These are phyloP conservation scores for Nebria salina DNA, from an alignment of 2,888 invertebrate species.

Conservation along the genomic window DNA sequence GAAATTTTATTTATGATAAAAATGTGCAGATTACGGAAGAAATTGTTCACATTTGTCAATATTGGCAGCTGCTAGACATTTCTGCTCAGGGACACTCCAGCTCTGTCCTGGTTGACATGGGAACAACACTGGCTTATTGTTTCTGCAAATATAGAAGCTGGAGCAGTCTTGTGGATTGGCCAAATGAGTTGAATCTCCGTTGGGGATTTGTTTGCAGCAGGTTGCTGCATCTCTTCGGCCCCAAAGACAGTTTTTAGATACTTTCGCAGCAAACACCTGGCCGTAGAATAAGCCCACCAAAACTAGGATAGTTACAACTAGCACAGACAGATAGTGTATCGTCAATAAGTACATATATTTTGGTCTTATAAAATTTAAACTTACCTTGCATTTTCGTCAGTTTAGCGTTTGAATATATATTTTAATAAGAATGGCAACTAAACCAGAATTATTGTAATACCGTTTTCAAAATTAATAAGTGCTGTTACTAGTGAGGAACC, in stretches of 20 bases:
- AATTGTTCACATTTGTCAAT: background rate
- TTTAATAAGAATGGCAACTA: too few relatives aligned
- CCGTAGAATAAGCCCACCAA: background rate
- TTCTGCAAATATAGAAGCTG: conserved; percentile 19
- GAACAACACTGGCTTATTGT: background rate
- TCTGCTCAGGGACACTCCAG: background rate
- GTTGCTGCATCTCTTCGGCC: background rate
- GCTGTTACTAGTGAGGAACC: too few relatives aligned
- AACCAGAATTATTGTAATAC: too few relatives aligned
- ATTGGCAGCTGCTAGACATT: background rate
- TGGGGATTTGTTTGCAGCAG: conserved; percentile 20
- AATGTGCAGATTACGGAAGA: background rate
- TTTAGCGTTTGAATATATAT: background rate
- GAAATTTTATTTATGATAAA: too few relatives aligned
- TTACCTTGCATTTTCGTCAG: background rate
- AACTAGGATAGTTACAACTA: background rate
- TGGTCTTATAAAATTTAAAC: background rate
- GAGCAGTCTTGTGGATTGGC: conserved; percentile 19
- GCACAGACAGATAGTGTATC: background rate
- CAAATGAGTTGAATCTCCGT: conserved; percentile 23
- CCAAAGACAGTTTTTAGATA: conserved; percentile 21
- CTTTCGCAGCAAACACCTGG: background rate
- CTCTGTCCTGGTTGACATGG: conserved; percentile 9
- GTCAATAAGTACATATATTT: too few relatives aligned
- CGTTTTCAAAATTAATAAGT: too few relatives aligned